Evolutionary conservation across 2,113 vertebrate species (phyloP), one percentile per base, ranked within the genome.

Genomic region (Heteronetta atricapilla): DNA sequence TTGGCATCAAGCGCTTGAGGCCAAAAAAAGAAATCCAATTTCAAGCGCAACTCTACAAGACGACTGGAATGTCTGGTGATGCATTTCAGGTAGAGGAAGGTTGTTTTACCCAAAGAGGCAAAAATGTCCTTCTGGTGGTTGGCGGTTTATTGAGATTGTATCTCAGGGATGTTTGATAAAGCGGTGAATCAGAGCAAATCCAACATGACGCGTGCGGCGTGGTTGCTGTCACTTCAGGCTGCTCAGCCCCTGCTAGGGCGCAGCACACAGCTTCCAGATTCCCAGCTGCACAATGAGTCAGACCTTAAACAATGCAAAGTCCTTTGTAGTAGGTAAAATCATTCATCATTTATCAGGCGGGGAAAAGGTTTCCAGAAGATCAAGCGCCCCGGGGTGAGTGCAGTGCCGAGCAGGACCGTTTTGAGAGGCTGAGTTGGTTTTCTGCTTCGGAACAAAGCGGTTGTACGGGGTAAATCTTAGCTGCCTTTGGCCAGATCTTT

Each of bases 401-500:
- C 67, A 80, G 28, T 46, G 62, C 78, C 82, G 63, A 93, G 83
- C 11, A 44, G 76, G 23, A 78, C 18, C 38, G 31, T 72, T 93
- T 46, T 75, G 79, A 93, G 52, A 78, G 36, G 23, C 17, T 28
- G 7, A 12, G 52, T 31, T 94, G 88, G 34, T 52, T 86, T 95
- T 46, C 67, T 83, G 59, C 68, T 86, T 83, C 77, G 73, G 48
- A 83, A 83, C 85, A 75, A 12, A 86, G 50, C 42, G 93, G 79
- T 83, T 55, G 17, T 26, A 70, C 74, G 91, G 46, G n/a, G 80
- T 80, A 89, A 53, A 89, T 66, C 76, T 87, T 66, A 95, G 56
- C 53, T 94, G 93, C 69, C 69, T 84, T 96, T 84, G 80, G 81
- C 81, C 42, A 60, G 64, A 48, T 75, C 88, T 92, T 78, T 77